A percentile compares a stretch with the other conserved stretches of the same genome.
Conservation (phyloP, 2,888 invertebrate species). For the Aphidius colemani region DNA sequence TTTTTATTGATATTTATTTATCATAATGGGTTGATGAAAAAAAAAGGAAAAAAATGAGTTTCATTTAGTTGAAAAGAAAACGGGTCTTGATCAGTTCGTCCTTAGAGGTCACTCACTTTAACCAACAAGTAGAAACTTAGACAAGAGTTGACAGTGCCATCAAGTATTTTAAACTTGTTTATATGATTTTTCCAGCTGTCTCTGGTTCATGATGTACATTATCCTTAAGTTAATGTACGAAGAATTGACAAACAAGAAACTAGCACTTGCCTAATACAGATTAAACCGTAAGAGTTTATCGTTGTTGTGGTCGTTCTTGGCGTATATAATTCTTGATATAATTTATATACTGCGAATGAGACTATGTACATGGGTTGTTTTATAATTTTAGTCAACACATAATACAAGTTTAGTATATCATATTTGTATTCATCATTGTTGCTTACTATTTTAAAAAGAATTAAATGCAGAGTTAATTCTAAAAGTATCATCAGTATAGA, state of each 20-base stretch:
- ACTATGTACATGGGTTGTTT: not conserved
- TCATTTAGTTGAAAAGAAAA: slow-evolving; percentile 48
- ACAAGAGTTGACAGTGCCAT: slow-evolving; percentile 24
- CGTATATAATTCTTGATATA: slow-evolving; percentile 29
- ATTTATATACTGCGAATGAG: not conserved
- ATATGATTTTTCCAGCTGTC: not conserved
- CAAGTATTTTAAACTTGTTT: no score
- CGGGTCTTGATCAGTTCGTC: slow-evolving; percentile 26
- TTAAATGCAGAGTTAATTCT: no score
- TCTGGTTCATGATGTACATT: slow-evolving; percentile 30
- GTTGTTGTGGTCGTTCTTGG: slow-evolving; percentile 28
- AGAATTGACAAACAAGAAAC: slow-evolving; percentile 51
- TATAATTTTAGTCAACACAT: no score
- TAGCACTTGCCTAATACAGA: slow-evolving; percentile 55
- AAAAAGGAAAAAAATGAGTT: no score
- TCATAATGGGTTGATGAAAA: no score
- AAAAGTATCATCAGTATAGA: slow-evolving; percentile 14
- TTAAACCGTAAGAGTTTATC: slow-evolving; percentile 46
- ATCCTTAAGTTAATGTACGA: slow-evolving; percentile 38
- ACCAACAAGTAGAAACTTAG: no score
- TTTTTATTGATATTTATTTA: no score
- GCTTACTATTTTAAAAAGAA: not conserved
- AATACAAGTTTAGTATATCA: not conserved
- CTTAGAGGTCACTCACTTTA: slow-evolving; percentile 53
- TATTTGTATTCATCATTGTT: not conserved